These are phyloP conservation scores for Phasia obesa DNA, from an alignment of 2,888 invertebrate genomes.

Conservation along the genomic window DNA sequence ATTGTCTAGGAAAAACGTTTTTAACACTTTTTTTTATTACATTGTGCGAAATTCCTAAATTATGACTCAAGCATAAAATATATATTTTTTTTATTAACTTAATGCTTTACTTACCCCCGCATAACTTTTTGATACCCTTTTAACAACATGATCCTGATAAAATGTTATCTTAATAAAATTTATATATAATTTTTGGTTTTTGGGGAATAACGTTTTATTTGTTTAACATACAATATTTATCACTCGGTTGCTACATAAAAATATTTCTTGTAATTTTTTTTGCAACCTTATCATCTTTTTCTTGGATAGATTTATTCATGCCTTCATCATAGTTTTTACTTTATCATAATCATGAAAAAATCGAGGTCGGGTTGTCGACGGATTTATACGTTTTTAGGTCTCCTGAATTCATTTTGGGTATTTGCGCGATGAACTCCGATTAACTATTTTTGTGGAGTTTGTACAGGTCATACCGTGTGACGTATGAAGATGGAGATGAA, in stretches of 20 bases:
- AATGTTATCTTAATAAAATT: too few relatives aligned
- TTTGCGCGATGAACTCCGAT: too few relatives aligned
- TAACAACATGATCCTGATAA: neutral
- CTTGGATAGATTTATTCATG: neutral
- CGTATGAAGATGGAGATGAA: too few relatives aligned
- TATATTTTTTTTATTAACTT: neutral
- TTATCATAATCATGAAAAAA: too few relatives aligned
- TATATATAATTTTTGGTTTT: neutral
- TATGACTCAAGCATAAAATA: conserved; percentile 42
- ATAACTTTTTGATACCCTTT: neutral
- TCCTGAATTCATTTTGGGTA: too few relatives aligned
- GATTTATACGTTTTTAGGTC: too few relatives aligned
- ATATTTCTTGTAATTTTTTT: conserved; percentile 39
- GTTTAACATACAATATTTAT: neutral
- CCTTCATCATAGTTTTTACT: conserved; percentile 7
- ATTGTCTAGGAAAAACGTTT: neutral
- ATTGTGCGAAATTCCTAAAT: conserved; percentile 29
- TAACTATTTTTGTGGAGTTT: too few relatives aligned
- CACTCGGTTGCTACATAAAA: conserved; percentile 5
- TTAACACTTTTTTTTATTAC: neutral
- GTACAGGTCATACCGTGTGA: too few relatives aligned
- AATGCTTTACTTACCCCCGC: neutral
- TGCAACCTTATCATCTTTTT: conserved; percentile 18
- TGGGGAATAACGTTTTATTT: neutral
- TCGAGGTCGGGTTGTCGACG: too few relatives aligned